phyloP scores from a whole-genome alignment of 2,113 vertebrate species.

The human region DNA sequence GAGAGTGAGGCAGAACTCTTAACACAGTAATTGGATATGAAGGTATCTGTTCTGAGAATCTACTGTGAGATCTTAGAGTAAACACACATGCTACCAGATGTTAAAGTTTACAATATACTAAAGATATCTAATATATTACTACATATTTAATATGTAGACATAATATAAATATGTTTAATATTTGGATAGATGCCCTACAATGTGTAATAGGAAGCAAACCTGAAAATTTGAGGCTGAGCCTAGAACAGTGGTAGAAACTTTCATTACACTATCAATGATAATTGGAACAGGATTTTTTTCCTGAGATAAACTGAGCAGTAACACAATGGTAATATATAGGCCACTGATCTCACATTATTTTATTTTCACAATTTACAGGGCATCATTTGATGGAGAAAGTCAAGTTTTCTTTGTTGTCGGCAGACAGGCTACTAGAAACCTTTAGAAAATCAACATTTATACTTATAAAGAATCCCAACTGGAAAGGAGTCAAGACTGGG shows the following conservation, averaged over 20 bases:
- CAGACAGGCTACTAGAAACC: neutral
- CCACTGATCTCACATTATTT: neutral
- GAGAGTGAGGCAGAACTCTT: neutral
- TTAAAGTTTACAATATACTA: slow-evolving; percentile 24
- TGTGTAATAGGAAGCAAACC: slow-evolving; percentile 1
- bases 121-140: neutral
- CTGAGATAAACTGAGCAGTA: neutral
- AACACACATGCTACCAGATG: neutral
- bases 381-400: neutral
- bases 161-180: neutral
- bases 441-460: slow-evolving; percentile 40
- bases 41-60: neutral
- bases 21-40: neutral
- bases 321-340: neutral
- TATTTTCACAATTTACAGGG: neutral
- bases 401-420: neutral
- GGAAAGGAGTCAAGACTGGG: neutral
- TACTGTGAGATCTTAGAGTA: neutral
- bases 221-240: neutral
- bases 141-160: neutral
- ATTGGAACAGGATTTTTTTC: neutral
- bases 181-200: neutral
- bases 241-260: neutral
- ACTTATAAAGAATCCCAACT: neutral
- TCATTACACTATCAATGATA: neutral